Percentiles rank a stretch among this genome's conserved stretches.
phyloP scores from a whole-genome alignment of 2,797 vertebrate genomes.

The Pyrocephalus nanus region DNA sequence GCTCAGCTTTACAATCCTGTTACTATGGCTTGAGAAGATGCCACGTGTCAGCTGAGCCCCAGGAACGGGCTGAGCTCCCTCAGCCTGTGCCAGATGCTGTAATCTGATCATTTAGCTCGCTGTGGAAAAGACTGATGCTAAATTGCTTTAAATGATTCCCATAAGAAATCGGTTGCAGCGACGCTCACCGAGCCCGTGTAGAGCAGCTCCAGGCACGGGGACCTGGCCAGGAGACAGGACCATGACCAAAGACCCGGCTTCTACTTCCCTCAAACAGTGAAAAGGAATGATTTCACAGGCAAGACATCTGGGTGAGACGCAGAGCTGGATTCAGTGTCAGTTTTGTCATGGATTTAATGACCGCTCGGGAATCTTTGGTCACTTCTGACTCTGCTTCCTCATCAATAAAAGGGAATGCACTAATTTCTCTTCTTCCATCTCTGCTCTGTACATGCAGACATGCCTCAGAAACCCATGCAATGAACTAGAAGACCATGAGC shows the following conservation, averaged over 20 bases:
- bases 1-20: neutral
- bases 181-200: neutral
- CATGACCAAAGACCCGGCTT: neutral
- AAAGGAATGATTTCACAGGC: neutral
- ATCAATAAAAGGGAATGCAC: neutral
- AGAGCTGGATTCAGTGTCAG: neutral
- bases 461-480: neutral
- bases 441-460: neutral
- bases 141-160: slow-evolving; percentile 23
- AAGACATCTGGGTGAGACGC: rapidly evolving
- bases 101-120: neutral
- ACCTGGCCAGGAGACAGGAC: neutral
- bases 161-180: neutral
- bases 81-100: slow-evolving; percentile 18
- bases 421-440: neutral
- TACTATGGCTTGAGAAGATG: slow-evolving; percentile 3
- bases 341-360: neutral
- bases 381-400: neutral
- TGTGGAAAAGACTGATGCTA: neutral
- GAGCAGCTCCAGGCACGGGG: neutral
- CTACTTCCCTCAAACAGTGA: neutral
- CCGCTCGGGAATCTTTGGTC: neutral
- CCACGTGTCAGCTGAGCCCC: slow-evolving; percentile 35
- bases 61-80: neutral
- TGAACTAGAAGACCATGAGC: neutral